Base-by-base conservation (phyloP, 2,113 vertebrate species). In the Galbula dea region DNA sequence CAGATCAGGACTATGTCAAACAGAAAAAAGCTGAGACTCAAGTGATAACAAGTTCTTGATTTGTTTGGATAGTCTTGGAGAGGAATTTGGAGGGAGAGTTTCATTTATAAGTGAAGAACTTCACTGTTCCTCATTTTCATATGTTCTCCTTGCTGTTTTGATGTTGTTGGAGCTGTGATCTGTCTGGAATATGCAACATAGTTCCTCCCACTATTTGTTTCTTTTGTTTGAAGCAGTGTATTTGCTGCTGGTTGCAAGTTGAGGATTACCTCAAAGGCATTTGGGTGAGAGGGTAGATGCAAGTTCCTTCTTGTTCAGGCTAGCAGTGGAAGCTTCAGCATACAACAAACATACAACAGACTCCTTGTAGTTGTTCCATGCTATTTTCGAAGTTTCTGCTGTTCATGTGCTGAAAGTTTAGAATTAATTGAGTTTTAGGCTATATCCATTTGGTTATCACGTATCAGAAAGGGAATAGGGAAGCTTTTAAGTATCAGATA, bases 241-340 rank as follows among this genome's bases (percentile, higher is more conserved):
- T 74, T 81, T 77, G 68, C 71, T 89, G 63, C 67, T 59, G 65
- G 73, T 72, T 91, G 71, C 37, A 75, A 59, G 41, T 4, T 84
- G 90, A 88, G 69, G 63, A 62, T 90, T 75, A 54, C 89, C 89
- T 65, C 65, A 73, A 69, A 94, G 95, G 91, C 93, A 96, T 96
- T 87, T 95, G 84, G 84, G 84, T 92, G 89, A 96, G 82, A 89
- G 94, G 86, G 88, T 88, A 91, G 26, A 36, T 73, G 37, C 92
- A 63, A 81, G 93, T 95, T 92, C 23, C 37, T 71, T 91, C 96
- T 93, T 97, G 96, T 86, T 79, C 71, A 62, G 75, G n/a, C 93
- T 76, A 51, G 89, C 68, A 67, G 65, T 77, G 63, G 84, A 89
- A 88, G 34, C 36, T 94, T 20, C 75, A 83, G 54, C 55, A 14